A percentile compares a stretch with the other conserved stretches of the same genome.
phyloP scores from a whole-genome alignment of 2,113 vertebrate species.

The Aegithalos caudatus region DNA sequence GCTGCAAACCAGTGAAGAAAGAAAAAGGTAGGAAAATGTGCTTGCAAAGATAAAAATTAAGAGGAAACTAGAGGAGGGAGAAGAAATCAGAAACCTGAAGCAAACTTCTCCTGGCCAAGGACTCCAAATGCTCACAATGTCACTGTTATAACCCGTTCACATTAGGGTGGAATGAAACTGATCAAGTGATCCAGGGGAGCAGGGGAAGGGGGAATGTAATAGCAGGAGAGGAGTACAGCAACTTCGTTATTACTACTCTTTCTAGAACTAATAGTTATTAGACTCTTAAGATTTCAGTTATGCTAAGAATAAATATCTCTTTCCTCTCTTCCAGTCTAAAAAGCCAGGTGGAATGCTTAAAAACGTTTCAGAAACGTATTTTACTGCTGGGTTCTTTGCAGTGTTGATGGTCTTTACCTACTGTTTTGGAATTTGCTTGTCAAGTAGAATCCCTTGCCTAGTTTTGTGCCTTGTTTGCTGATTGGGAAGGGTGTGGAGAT shows the following conservation, averaged over 20 bases:
- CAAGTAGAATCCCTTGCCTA: background rate
- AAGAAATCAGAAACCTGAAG: background rate
- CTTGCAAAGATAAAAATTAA: background rate
- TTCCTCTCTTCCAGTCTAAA: background rate
- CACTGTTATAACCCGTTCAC: background rate
- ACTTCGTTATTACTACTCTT: background rate
- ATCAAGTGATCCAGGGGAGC: background rate
- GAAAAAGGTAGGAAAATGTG: background rate
- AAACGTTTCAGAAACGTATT: background rate
- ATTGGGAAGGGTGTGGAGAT: background rate
- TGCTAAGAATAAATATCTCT: background rate
- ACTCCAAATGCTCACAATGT: background rate
- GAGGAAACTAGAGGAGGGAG: background rate
- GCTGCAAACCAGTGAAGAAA: background rate
- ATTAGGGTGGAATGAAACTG: background rate
- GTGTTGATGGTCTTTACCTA: background rate
- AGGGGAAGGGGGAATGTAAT: background rate
- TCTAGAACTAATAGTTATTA: background rate
- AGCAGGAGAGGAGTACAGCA: background rate
- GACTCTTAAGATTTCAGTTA: background rate
- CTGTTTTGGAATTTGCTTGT: background rate
- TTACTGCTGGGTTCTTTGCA: background rate
- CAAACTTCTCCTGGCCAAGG: background rate
- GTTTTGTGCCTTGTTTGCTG: background rate
- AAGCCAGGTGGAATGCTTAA: background rate